Conservation (phyloP, 2,113 vertebrate genomes). For the Hippocampus barbouri region DNA sequence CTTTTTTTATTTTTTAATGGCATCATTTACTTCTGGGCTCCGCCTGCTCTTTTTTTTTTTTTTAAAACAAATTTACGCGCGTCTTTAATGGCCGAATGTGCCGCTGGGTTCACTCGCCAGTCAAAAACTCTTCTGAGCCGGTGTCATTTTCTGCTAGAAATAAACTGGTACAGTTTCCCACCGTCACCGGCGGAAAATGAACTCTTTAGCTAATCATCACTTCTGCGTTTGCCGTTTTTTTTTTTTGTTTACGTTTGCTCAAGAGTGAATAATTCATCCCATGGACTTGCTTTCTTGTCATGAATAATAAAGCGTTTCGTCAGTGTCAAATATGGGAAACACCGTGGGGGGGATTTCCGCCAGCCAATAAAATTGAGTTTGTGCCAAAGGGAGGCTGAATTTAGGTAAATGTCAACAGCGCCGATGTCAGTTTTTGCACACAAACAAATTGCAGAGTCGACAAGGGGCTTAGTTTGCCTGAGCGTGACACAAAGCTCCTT, state of each 20-base stretch:
- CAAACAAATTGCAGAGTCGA: constrained; percentile 19
- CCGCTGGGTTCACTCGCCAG: background rate
- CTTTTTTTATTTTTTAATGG: background rate
- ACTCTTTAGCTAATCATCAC: background rate
- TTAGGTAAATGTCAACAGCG: constrained; percentile 30
- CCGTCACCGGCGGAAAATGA: background rate
- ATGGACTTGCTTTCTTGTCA: constrained; percentile 15
- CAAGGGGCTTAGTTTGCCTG: constrained; percentile 8
- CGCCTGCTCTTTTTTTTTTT: constrained; percentile 1
- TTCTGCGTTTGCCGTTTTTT: constrained; percentile 5
- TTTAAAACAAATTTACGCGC: background rate
- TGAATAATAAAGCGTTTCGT: background rate
- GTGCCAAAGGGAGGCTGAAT: constrained; percentile 20
- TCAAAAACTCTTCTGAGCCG: background rate
- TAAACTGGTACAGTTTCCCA: background rate
- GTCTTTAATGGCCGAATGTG: background rate
- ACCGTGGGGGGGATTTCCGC: constrained; percentile 11
- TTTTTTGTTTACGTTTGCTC: background rate
- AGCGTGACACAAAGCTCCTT: constrained; percentile 10
- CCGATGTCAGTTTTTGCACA: constrained; percentile 21
- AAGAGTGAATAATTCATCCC: constrained; percentile 14
- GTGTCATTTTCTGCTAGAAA: background rate
- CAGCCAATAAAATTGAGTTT: constrained; percentile 33
- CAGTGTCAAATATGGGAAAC: constrained; percentile 19
- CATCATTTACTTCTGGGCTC: constrained; percentile 4